Evolutionary conservation across 2,888 invertebrate species (phyloP).

Genomic region (Hirtodrosophila cameraria): DNA sequence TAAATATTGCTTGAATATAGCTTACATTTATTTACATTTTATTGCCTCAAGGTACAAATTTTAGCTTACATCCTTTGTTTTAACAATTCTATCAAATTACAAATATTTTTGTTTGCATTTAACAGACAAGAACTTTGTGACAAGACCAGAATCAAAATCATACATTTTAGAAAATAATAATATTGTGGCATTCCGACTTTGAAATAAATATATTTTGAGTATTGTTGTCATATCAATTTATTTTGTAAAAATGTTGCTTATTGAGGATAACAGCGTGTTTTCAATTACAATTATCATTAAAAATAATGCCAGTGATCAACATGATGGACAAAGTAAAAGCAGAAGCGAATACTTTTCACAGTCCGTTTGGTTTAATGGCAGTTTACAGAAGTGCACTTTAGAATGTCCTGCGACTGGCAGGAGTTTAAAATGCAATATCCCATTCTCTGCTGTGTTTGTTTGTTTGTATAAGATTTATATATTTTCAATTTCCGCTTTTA

Average conservation of each 20-base stretch:
- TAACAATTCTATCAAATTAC: too few relatives aligned
- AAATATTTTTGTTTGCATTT: too few relatives aligned
- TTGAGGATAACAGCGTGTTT: not conserved
- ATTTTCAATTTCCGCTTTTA: slow-evolving; percentile 75
- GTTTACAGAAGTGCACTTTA: slow-evolving; percentile 10
- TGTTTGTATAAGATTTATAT: slow-evolving; percentile 64
- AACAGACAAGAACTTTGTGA: too few relatives aligned
- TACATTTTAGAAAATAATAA: too few relatives aligned
- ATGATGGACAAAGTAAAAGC: slow-evolving; percentile 18
- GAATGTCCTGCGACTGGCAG: slow-evolving; percentile 25
- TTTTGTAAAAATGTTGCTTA: not conserved
- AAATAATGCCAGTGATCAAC: slow-evolving; percentile 14
- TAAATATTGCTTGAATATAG: too few relatives aligned
- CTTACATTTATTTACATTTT: too few relatives aligned
- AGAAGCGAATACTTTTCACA: slow-evolving; percentile 11
- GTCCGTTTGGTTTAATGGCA: slow-evolving; percentile 26
- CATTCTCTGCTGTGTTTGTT: slow-evolving; percentile 15
- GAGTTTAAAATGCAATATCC: slow-evolving; percentile 62
- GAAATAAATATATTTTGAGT: too few relatives aligned
- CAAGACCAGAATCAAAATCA: too few relatives aligned
- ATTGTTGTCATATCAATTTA: too few relatives aligned
- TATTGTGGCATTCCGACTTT: too few relatives aligned
- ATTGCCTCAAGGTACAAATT: too few relatives aligned
- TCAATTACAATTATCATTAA: not conserved
- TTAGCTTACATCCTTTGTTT: too few relatives aligned